These are phyloP conservation scores for Ochotona princeps DNA, from an alignment of 2,113 vertebrate species.

Conservation along the genomic window DNA sequence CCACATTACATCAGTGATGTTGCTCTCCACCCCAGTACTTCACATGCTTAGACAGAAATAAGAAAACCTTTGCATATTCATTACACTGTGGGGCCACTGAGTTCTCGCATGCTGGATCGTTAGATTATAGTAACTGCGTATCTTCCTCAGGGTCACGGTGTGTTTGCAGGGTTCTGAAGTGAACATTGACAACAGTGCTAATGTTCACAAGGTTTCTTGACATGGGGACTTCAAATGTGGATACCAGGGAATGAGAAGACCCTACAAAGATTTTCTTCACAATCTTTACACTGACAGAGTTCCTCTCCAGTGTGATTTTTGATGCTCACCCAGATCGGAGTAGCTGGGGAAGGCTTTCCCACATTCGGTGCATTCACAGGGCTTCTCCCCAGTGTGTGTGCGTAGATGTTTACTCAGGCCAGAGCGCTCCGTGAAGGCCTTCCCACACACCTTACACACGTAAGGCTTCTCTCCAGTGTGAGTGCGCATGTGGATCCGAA, in stretches of 20 bases:
- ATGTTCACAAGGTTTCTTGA: background rate
- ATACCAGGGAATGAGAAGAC: background rate
- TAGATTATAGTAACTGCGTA: too few relatives aligned
- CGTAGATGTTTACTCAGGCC: constrained; percentile 3
- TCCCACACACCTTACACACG: constrained; percentile 17
- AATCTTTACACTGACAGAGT: background rate
- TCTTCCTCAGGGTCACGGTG: background rate
- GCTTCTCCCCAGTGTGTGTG: background rate
- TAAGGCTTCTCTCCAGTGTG: constrained; percentile 33
- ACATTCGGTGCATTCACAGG: background rate
- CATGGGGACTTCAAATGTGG: background rate
- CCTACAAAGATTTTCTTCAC: background rate
- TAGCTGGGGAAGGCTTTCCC: background rate
- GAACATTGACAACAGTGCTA: background rate
- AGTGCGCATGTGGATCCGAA: constrained; percentile 13
- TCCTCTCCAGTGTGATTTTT: background rate
- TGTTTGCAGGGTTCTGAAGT: background rate
- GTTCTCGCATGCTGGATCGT: background rate
- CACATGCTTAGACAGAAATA: background rate
- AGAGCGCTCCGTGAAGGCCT: background rate
- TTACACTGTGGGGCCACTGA: too few relatives aligned
- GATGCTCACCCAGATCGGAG: background rate
- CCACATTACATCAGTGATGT: background rate
- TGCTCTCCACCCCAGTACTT: too few relatives aligned
- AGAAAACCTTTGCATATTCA: background rate